Percentiles rank a stretch among this genome's conserved stretches.
Evolutionary conservation across 2,888 invertebrate genomes (phyloP).

Genomic region (Pterobdella sp.): DNA sequence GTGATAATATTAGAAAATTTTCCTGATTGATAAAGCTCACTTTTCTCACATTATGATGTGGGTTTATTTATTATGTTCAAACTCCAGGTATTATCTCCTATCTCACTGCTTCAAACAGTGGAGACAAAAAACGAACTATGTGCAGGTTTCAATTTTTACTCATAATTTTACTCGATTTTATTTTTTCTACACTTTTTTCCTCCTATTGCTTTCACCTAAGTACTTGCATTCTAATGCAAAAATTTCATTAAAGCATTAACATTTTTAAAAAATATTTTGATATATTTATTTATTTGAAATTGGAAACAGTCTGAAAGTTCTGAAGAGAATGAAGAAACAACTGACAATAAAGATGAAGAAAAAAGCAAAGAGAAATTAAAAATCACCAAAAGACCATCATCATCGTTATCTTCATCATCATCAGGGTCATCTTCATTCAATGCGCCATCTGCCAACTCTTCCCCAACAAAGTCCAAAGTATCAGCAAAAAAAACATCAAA

Average conservation of each 20-base stretch:
- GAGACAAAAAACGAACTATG: constrained; percentile 33
- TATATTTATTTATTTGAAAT: too few relatives aligned
- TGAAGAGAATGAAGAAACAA: background rate
- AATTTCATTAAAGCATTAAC: too few relatives aligned
- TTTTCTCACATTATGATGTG: too few relatives aligned
- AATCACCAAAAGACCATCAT: background rate
- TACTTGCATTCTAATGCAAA: too few relatives aligned
- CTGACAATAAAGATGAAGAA: background rate
- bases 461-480: background rate
- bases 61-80: too few relatives aligned
- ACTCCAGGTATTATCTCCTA: constrained; percentile 42
- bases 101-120: constrained; percentile 43
- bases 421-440: background rate
- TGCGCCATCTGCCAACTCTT: background rate
- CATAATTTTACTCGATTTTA: too few relatives aligned
- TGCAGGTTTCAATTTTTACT: too few relatives aligned
- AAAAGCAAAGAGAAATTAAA: background rate
- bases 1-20: too few relatives aligned
- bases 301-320: constrained; percentile 11
- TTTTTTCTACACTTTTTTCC: too few relatives aligned
- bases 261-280: too few relatives aligned
- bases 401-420: background rate
- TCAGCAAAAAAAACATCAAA: background rate
- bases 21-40: too few relatives aligned
- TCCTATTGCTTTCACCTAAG: too few relatives aligned